Percentiles rank a stretch among this genome's conserved stretches.
These are phyloP conservation scores for Pteronura brasiliensis DNA, from an alignment of 2,113 vertebrate genomes.

Conservation along the genomic window DNA sequence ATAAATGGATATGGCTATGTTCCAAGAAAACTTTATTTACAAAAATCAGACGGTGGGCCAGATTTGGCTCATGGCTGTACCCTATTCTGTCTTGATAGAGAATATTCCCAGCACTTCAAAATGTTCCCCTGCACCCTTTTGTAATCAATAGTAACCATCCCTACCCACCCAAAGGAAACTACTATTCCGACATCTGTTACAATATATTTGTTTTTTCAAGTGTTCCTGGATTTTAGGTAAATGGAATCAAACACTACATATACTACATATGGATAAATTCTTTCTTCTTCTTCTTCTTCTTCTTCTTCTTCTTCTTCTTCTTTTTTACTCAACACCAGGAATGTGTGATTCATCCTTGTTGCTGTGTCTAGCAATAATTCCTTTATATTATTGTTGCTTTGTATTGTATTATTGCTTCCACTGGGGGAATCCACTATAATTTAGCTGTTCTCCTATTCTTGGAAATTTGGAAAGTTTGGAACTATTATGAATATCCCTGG, in stretches of 20 bases:
- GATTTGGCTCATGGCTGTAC: not conserved
- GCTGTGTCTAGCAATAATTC: not conserved
- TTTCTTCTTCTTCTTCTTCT: too few species aligned
- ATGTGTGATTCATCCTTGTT: not conserved
- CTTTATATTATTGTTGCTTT: slow-evolving; percentile 15
- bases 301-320: not conserved
- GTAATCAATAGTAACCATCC: not conserved
- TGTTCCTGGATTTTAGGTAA: not conserved
- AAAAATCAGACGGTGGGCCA: not conserved
- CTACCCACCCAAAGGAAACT: not conserved
- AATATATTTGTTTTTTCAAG: not conserved
- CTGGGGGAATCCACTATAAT: not conserved
- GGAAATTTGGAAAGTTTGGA: not conserved
- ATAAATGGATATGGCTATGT: not conserved
- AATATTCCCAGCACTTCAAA: not conserved
- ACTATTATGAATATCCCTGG: not conserved
- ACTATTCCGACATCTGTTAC: not conserved
- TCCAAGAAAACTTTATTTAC: slow-evolving; percentile 6
- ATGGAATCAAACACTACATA: not conserved
- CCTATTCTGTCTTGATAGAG: not conserved
- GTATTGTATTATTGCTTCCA: not conserved
- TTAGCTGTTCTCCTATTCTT: not conserved
- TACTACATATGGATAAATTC: not conserved
- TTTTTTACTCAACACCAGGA: not conserved
- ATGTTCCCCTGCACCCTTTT: not conserved